A percentile compares a stretch with the other conserved stretches of the same genome.
phyloP scores from a whole-genome alignment of 2,888 invertebrate genomes.

The Nezara viridula region DNA sequence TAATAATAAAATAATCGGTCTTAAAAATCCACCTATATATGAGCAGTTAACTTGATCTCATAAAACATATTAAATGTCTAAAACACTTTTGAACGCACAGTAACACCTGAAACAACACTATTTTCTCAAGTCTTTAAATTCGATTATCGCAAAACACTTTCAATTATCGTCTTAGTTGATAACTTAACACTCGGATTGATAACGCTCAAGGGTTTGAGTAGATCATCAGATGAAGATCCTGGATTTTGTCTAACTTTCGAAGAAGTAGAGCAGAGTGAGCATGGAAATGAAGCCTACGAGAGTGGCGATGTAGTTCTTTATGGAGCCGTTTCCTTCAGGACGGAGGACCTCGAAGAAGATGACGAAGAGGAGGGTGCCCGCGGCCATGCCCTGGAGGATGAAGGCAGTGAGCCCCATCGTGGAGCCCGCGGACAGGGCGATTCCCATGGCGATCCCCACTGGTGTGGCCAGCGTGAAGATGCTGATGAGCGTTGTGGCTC shows the following conservation, averaged over 20 bases:
- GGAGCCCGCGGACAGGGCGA: conserved; percentile 67
- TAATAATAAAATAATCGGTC: too few species aligned
- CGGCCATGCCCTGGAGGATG: conserved; percentile 78
- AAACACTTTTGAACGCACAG: too few species aligned
- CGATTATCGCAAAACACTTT: not conserved
- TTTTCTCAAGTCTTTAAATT: not conserved
- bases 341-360: conserved; percentile 84
- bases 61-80: too few species aligned
- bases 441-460: conserved; percentile 74
- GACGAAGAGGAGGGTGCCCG: conserved; percentile 84
- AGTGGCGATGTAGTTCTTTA: conserved; percentile 61
- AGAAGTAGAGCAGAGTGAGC: conserved; percentile 57
- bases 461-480: conserved; percentile 79
- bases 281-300: conserved; percentile 62
- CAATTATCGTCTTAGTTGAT: not conserved
- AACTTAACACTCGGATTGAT: not conserved
- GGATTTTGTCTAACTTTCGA: not conserved
- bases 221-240: not conserved
- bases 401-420: conserved; percentile 68
- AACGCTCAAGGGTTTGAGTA: not conserved
- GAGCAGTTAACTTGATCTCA: too few species aligned
- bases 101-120: too few species aligned
- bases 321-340: conserved; percentile 49
- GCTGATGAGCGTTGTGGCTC: conserved; percentile 73
- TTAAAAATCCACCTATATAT: too few species aligned